Evolutionary conservation across 1,140 invertebrate genomes (phyloP).

Genomic region (Tetramorium simillimum): DNA sequence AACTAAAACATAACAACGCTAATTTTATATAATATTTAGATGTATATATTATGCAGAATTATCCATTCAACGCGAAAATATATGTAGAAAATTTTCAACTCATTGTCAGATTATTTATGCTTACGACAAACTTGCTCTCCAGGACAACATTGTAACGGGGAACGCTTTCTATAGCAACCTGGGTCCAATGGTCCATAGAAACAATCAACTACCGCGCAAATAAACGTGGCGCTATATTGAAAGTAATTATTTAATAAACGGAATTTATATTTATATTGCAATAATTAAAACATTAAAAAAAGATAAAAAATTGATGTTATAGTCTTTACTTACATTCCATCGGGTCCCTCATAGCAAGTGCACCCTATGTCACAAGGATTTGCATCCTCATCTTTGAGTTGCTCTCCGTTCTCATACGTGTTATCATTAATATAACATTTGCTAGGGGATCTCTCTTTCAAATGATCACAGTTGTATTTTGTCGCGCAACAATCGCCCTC

Average conservation of each 20-base stretch:
- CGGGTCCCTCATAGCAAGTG: neutral
- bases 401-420: conserved; percentile 64
- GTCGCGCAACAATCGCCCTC: conserved; percentile 69
- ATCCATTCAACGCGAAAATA: neutral
- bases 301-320: neutral
- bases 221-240: conserved; percentile 67
- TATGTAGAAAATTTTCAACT: neutral
- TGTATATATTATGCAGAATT: neutral
- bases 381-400: conserved; percentile 64
- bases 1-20: neutral
- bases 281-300: neutral
- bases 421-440: conserved; percentile 75
- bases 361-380: conserved; percentile 73
- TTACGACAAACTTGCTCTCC: conserved; percentile 72
- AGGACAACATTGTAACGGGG: conserved; percentile 62
- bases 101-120: conserved; percentile 36
- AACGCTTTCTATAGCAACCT: conserved; percentile 63
- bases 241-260: neutral
- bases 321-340: conserved; percentile 47
- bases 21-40: neutral
- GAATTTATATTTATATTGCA: neutral
- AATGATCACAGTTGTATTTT: conserved; percentile 69
- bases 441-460: conserved; percentile 41
- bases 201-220: conserved; percentile 74
- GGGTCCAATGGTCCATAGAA: neutral